Evolutionary conservation across 2,113 vertebrate species (phyloP), one percentile per base, ranked within the genome.

Genomic region (Macaca nemestrina): DNA sequence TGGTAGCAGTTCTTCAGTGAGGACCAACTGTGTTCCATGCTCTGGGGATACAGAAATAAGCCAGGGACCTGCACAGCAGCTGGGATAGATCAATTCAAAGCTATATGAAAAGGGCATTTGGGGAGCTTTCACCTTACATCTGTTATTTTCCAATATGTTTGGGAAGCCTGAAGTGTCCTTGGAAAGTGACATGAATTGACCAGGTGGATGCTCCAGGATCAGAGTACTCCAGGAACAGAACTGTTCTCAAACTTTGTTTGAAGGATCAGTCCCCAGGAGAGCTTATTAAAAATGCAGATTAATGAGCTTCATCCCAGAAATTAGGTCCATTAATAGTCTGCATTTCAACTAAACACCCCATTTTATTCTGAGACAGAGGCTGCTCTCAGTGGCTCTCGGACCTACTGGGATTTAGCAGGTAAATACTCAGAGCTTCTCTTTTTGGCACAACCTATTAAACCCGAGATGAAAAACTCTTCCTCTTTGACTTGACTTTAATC

Each of bases 31-130:
- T 48, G n/a, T 35, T 32, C 23, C 68, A 40, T 32, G 43, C 3
- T 64, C 75, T 38, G 5, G 3, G 22, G 18, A 12, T 57, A n/a
- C 3, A 50, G n/a, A 35, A 18, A 22, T 35, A 64, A 25, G 8
- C 81, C 61, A 18, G 73, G 50, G n/a, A 27, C 35, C 68, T 5
- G 1, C 68, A 30, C 8, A 30, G 75, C 48, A 22, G 25, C 68
- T 48, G 45, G 68, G 3, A 17, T 6, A 27, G 25, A 6, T 55
- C 68, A 32, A 40, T 13, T 50, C 64, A n/a, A n/a, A 25, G 27
- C 8, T 64, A 4, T 16, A 1, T 1, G 4, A 57, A 30, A 68
- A 40, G 23, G 61, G 12, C 0, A 0, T n/a, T 3, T 45, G 4
- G 30, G n/a, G 16, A n/a, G 14, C 5, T 43, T 30, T 40, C 6